These are phyloP conservation scores for Adoxophyes honmai DNA, from an alignment of 1,140 invertebrate genomes.

Conservation along the genomic window DNA sequence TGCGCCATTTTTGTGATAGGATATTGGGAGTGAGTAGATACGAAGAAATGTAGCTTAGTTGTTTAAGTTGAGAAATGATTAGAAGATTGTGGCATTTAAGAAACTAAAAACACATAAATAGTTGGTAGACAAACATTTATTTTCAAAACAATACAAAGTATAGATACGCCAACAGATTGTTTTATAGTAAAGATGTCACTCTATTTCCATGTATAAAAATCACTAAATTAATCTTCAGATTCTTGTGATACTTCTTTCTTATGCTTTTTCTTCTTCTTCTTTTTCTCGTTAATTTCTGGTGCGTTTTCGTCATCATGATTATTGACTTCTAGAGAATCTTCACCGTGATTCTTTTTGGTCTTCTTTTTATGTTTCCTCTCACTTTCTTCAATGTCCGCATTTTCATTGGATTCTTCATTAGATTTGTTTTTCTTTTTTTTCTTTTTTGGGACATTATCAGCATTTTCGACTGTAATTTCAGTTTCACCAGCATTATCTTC, in stretches of 20 bases:
- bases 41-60: no score
- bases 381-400: constrained; percentile 14
- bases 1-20: no score
- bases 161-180: no score
- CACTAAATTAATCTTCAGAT: background rate
- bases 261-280: constrained; percentile 28
- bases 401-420: constrained; percentile 11
- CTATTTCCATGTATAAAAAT: no score
- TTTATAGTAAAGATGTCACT: no score
- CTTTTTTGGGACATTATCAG: constrained; percentile 8
- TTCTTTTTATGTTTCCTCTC: constrained; percentile 20
- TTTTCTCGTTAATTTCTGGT: constrained; percentile 9
- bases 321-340: constrained; percentile 19
- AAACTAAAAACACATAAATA: no score
- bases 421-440: constrained; percentile 15
- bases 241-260: constrained; percentile 20
- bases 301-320: constrained; percentile 6
- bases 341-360: constrained; percentile 21
- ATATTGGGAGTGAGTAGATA: no score
- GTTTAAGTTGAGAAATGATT: no score
- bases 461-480: background rate
- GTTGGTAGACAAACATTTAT: no score
- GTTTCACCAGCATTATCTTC: constrained; percentile 7
- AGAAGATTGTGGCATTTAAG: no score
- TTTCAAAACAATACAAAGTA: no score